Conservation (phyloP, 2,797 vertebrate species). For the Anniella stebbinsi region DNA sequence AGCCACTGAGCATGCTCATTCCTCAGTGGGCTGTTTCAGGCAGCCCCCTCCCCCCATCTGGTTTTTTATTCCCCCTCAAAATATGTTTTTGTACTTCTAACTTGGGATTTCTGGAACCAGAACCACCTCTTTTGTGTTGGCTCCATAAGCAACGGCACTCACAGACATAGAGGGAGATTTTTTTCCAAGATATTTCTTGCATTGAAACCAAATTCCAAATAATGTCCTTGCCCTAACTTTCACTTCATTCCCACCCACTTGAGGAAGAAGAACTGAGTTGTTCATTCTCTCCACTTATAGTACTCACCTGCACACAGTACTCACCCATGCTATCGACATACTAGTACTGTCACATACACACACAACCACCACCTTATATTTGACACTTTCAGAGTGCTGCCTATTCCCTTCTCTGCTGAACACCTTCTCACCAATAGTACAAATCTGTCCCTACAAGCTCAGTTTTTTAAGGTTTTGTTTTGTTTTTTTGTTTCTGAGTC, state of each 20-base stretch:
- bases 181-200: neutral
- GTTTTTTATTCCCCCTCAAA: too few relatives aligned
- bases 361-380: neutral
- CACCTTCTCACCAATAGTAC: neutral
- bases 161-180: neutral
- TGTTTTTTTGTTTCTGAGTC: neutral
- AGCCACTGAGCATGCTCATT: too few relatives aligned
- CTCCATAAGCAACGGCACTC: neutral
- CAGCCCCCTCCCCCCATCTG: too few relatives aligned
- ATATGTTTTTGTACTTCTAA: too few relatives aligned
- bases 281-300: too few relatives aligned
- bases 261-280: too few relatives aligned
- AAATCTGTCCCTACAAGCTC: neutral
- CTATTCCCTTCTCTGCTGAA: neutral
- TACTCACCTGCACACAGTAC: too few relatives aligned
- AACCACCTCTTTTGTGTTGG: neutral
- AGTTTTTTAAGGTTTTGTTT: too few relatives aligned
- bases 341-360: neutral
- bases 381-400: neutral
- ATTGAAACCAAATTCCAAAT: neutral
- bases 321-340: neutral
- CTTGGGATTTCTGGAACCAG: neutral
- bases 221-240: neutral
- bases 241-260: neutral
- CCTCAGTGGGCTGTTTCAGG: too few relatives aligned